Evolutionary conservation across 2,888 invertebrate species (phyloP).

Genomic region (Monochamus alternatus): DNA sequence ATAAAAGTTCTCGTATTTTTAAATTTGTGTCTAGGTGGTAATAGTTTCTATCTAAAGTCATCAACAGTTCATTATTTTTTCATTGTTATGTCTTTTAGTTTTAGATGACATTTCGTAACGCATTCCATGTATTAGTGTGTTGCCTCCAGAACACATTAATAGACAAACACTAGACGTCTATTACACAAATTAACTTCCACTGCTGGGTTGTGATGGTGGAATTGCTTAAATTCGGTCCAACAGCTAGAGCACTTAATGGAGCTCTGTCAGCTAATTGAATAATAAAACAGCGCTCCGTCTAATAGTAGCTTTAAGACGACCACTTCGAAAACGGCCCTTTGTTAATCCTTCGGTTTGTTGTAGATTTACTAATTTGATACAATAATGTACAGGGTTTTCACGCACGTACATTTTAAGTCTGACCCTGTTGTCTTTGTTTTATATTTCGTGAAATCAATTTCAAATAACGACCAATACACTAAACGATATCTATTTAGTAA

Average conservation of each 20-base stretch:
- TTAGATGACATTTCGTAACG: too few species aligned
- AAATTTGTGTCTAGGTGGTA: too few species aligned
- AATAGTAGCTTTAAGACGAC: slow-evolving; percentile 30
- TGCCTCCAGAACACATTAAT: neutral
- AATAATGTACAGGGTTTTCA: neutral
- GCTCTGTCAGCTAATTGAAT: slow-evolving; percentile 32
- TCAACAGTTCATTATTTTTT: too few species aligned
- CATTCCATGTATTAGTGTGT: neutral
- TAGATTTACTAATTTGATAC: neutral
- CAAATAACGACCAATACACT: too few species aligned
- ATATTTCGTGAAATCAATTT: too few species aligned
- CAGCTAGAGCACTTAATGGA: slow-evolving; percentile 12
- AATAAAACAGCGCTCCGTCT: slow-evolving; percentile 23
- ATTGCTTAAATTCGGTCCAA: slow-evolving; percentile 15
- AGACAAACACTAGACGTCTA: slow-evolving; percentile 5
- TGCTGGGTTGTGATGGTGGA: slow-evolving; percentile 5
- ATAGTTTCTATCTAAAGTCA: too few species aligned
- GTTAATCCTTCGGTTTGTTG: slow-evolving; percentile 15
- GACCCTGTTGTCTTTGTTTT: too few species aligned
- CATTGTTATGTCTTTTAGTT: too few species aligned
- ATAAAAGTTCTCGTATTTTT: too few species aligned
- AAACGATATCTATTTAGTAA: too few species aligned
- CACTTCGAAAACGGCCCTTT: slow-evolving; percentile 6
- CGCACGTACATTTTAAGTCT: too few species aligned
- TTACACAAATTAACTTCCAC: slow-evolving; percentile 22